Evolutionary conservation across 2,797 vertebrate species (phyloP).

Genomic region (Danio kyathit): DNA sequence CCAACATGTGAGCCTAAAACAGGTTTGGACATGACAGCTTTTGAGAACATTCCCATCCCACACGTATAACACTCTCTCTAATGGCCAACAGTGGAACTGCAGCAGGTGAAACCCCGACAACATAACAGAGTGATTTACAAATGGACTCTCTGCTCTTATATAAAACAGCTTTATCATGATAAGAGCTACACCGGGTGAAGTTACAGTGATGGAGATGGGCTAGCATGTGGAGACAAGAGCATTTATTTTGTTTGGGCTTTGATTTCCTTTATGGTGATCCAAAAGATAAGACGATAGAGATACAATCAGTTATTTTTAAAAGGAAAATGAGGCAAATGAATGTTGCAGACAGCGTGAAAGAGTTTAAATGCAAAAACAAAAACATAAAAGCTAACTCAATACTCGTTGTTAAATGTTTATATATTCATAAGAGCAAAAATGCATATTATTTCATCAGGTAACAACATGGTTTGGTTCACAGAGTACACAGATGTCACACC

Average conservation of each 20-base stretch:
- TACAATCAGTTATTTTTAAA: background rate
- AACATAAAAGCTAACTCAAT: background rate
- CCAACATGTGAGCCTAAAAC: background rate
- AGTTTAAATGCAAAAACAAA: background rate
- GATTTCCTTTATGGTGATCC: slow-evolving; percentile 21
- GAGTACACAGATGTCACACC: background rate
- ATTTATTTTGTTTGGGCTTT: slow-evolving; percentile 43
- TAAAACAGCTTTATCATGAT: slow-evolving; percentile 9
- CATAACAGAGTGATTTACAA: background rate
- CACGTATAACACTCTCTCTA: slow-evolving; percentile 23
- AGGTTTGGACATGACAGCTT: slow-evolving; percentile 21
- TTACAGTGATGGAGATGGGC: slow-evolving; percentile 14
- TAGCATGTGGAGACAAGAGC: slow-evolving; percentile 31
- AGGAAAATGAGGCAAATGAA: background rate
- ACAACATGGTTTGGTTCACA: background rate
- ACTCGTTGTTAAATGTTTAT: background rate
- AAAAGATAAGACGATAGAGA: slow-evolving; percentile 5
- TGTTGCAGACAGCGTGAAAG: background rate
- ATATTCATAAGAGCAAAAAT: background rate
- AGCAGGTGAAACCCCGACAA: background rate
- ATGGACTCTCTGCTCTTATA: background rate
- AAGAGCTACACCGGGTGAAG: background rate
- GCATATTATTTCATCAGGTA: slow-evolving; percentile 9
- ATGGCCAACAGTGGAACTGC: slow-evolving; percentile 26
- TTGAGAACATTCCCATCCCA: slow-evolving; percentile 13